These are phyloP conservation scores for Thaleichthys pacificus DNA, from an alignment of 2,797 vertebrate species.

Conservation along the genomic window DNA sequence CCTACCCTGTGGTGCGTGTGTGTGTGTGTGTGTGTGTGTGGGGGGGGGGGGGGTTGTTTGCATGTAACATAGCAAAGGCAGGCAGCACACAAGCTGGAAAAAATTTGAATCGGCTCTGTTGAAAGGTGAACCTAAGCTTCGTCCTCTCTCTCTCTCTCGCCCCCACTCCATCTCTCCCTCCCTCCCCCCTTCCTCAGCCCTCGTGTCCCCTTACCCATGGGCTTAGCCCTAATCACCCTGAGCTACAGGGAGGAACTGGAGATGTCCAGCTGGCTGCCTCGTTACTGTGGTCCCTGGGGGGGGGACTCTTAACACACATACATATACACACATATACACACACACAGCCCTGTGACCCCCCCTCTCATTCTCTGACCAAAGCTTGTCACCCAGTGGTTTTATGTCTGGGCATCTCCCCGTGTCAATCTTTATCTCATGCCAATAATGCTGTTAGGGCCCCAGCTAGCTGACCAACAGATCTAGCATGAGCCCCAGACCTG, in stretches of 20 bases:
- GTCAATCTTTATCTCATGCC: constrained; percentile 42
- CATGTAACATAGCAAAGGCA: constrained; percentile 49
- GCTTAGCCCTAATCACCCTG: constrained; percentile 69
- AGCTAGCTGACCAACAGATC: constrained; percentile 1
- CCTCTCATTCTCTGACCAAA: constrained; percentile 54
- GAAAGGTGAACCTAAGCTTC: no score
- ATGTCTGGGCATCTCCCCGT: constrained; percentile 61
- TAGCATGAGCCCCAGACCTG: not conserved
- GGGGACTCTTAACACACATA: constrained; percentile 34
- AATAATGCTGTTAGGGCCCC: constrained; percentile 58
- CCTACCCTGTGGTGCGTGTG: constrained; percentile 4
- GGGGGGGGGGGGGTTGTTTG: constrained; percentile 22
- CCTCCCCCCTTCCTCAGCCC: constrained; percentile 8
- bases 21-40: constrained; percentile 22
- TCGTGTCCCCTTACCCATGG: constrained; percentile 64
- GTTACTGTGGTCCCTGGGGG: constrained; percentile 61
- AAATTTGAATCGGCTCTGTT: constrained; percentile 47
- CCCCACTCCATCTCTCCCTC: constrained; percentile 16
- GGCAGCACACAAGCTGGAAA: constrained; percentile 63
- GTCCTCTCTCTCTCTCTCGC: constrained; percentile 11
- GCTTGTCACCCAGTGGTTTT: constrained; percentile 13
- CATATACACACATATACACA: constrained; percentile 40
- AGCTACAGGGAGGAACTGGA: constrained; percentile 67
- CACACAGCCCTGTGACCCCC: constrained; percentile 22
- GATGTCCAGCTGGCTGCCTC: constrained; percentile 71